phyloP scores from a whole-genome alignment of 2,113 vertebrate genomes.

The Martes martes region DNA sequence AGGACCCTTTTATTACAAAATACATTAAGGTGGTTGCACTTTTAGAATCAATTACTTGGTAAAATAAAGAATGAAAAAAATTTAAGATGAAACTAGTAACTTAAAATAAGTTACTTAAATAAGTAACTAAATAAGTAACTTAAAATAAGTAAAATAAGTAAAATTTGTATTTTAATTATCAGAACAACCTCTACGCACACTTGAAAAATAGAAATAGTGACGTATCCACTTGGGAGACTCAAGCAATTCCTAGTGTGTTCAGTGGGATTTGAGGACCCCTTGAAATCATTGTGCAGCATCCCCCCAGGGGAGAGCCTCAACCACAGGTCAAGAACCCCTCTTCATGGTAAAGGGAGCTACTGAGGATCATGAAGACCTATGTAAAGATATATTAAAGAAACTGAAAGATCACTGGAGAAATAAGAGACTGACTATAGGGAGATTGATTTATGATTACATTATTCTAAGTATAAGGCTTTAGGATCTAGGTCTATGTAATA shows the following conservation, averaged over 20 bases:
- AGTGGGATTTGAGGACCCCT: not conserved
- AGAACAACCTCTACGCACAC: not conserved
- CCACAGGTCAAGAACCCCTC: not conserved
- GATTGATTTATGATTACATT: not conserved
- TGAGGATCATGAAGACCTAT: not conserved
- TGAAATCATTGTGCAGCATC: not conserved
- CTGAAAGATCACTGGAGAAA: not conserved
- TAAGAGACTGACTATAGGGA: not conserved
- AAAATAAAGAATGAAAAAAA: slow-evolving; percentile 29
- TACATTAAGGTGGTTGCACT: not conserved
- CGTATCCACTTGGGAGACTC: not conserved
- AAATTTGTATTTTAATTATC: not conserved
- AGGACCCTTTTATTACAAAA: not conserved
- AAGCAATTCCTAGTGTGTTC: not conserved
- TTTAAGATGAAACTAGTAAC: not conserved
- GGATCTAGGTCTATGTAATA: not conserved
- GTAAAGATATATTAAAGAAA: not conserved
- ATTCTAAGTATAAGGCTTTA: not conserved
- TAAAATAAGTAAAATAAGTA: not conserved
- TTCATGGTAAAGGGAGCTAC: not conserved
- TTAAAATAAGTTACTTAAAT: too few species aligned
- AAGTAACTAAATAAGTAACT: not conserved
- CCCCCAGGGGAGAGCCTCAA: not conserved
- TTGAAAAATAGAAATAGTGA: not conserved
- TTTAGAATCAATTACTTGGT: slow-evolving; percentile 1